Base-by-base conservation (phyloP, 2,888 invertebrate species). In the Sarcophaga variegata region DNA sequence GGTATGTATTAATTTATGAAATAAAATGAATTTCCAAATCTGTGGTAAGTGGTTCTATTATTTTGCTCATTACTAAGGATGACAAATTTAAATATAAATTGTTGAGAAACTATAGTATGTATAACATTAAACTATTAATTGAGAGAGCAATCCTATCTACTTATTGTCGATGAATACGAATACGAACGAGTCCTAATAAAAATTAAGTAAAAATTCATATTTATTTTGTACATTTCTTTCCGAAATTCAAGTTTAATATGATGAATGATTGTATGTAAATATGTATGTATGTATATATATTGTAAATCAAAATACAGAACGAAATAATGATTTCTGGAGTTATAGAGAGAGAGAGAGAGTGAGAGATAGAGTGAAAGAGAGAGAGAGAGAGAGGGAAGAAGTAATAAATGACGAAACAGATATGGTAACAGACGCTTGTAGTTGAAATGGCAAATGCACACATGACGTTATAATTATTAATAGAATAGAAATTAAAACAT, bases 391-490 rank as follows among this genome's bases (percentile, higher is more conserved):
- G 72, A 79, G 63, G 75, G 85, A 85, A 66, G 37, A 70, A 84
- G 12, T 54, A 66, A 66, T 69, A 60, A 22, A 63, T 63, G 66
- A 70, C 27, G 63, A 85, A 17, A 70, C 66, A 49, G 86, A 78
- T 83, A 80, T 79, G 83, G 80, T 75, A 86, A 82, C 76, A 81
- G 86, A 79, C 76, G 76, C 71, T 74, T 70, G 27, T 60, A 64
- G 74, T 78, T 69, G 37, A 63, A 54, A 20, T 27, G 12, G 37
- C 10, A 45, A 64, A 79, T 69, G 72, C 49, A 64, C 27, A 67
- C 64, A 64, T 80, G 81, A 79, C 81, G 81, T 60, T 74, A 54
- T 20, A 60, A 60, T n/a, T 25, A 37, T 37, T 37, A 37, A 37
- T 37, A 37, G 37, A 37, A 37, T 37, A 37, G 8, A 27, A 62